Percentiles rank a stretch among this genome's conserved stretches.
These are phyloP conservation scores for Lucifuga dentata DNA, from an alignment of 2,113 vertebrate species.

Conservation along the genomic window DNA sequence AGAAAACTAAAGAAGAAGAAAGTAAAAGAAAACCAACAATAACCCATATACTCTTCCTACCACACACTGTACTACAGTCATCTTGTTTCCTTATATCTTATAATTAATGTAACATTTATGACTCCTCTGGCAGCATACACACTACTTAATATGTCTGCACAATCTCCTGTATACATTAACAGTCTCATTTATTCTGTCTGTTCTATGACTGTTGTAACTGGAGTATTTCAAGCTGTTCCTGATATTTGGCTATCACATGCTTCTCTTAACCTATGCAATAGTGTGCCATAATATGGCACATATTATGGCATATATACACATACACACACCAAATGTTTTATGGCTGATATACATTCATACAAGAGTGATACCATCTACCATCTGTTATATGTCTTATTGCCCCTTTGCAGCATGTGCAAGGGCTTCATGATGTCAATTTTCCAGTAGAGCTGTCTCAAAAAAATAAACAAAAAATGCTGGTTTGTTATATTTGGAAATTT, in stretches of 20 bases:
- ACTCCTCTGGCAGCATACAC: background rate
- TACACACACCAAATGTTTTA: background rate
- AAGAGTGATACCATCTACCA: background rate
- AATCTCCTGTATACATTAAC: conserved; percentile 9
- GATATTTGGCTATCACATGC: background rate
- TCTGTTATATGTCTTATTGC: background rate
- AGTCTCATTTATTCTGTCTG: conserved; percentile 12
- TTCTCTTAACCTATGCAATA: background rate
- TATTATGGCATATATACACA: background rate
- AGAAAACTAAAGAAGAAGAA: no score
- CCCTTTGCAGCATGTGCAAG: background rate
- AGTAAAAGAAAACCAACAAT: background rate
- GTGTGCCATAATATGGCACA: background rate
- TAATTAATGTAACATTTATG: background rate
- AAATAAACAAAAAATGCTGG: background rate
- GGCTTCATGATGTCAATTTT: background rate
- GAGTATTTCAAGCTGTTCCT: background rate
- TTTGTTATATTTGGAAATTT: no score
- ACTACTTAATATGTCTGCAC: conserved; percentile 19
- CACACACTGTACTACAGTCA: background rate
- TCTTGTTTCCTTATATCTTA: background rate
- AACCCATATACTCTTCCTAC: background rate
- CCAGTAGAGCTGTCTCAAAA: background rate
- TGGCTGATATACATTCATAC: background rate
- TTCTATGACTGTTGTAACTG: background rate